phyloP scores from a whole-genome alignment of 2,797 vertebrate genomes.

The Enteromius viviparus region DNA sequence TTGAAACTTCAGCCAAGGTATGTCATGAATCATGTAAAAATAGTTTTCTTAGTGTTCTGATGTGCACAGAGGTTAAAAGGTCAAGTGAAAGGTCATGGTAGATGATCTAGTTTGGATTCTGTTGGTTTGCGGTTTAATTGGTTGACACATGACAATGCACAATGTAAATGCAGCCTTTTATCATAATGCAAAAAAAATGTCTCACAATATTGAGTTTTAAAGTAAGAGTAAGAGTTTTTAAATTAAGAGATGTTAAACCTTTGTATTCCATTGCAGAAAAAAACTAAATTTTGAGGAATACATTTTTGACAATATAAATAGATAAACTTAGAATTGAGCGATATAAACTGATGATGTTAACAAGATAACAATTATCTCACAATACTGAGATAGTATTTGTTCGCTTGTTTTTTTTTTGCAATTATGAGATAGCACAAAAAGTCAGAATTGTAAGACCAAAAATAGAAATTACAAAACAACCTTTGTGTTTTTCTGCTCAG shows the following conservation, averaged over 20 bases:
- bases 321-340: not conserved
- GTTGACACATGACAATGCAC: not conserved
- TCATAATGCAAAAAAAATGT: not conserved
- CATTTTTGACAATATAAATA: not conserved
- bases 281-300: not conserved
- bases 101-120: not conserved
- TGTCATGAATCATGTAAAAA: constrained; percentile 19
- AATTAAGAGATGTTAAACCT: not conserved
- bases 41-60: not conserved
- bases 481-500: not conserved
- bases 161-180: not conserved
- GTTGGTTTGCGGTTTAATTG: not conserved
- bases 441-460: not conserved
- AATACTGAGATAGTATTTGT: no score
- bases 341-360: not conserved
- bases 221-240: no score
- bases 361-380: not conserved
- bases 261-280: not conserved
- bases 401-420: not conserved
- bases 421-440: not conserved
- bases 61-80: not conserved
- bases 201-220: not conserved
- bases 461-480: not conserved
- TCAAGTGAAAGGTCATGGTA: not conserved
- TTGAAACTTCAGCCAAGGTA: constrained; percentile 97